Percentiles rank a stretch among this genome's conserved stretches.
Conservation (phyloP, 2,888 invertebrate species). For the Cephus nigrinus region DNA sequence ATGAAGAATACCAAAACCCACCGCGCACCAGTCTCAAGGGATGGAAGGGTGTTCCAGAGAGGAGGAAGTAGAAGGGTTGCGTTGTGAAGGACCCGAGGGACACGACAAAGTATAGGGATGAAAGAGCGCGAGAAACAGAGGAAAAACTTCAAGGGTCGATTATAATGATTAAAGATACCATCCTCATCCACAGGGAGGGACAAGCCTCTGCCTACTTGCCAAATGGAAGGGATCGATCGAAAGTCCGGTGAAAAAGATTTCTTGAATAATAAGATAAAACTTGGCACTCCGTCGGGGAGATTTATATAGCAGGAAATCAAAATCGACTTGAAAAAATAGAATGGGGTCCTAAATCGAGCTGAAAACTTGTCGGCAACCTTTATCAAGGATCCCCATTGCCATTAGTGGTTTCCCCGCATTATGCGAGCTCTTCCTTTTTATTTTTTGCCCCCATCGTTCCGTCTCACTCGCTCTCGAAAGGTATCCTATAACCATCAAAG, state of each 20-base stretch:
- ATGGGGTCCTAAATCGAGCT: too few species aligned
- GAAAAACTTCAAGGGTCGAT: slow-evolving; percentile 34
- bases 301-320: too few species aligned
- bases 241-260: too few species aligned
- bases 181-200: slow-evolving; percentile 8
- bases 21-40: neutral
- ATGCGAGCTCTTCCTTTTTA: neutral
- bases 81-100: neutral
- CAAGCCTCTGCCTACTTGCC: neutral
- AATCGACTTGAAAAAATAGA: too few species aligned
- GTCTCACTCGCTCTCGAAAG: too few species aligned
- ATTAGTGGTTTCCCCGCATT: neutral
- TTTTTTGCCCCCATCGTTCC: neutral
- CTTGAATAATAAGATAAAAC: too few species aligned
- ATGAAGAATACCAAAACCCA: neutral
- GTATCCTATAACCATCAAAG: too few species aligned
- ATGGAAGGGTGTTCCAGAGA: neutral
- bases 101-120: too few species aligned
- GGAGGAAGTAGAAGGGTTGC: neutral
- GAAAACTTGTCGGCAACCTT: neutral
- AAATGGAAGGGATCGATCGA: too few species aligned
- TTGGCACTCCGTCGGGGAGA: too few species aligned
- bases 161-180: slow-evolving; percentile 40
- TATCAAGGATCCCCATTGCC: neutral
- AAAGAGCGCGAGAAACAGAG: neutral